phyloP scores from a whole-genome alignment of 64 coral and sea anemone genomes.

The Pocillopora verrucosa region DNA sequence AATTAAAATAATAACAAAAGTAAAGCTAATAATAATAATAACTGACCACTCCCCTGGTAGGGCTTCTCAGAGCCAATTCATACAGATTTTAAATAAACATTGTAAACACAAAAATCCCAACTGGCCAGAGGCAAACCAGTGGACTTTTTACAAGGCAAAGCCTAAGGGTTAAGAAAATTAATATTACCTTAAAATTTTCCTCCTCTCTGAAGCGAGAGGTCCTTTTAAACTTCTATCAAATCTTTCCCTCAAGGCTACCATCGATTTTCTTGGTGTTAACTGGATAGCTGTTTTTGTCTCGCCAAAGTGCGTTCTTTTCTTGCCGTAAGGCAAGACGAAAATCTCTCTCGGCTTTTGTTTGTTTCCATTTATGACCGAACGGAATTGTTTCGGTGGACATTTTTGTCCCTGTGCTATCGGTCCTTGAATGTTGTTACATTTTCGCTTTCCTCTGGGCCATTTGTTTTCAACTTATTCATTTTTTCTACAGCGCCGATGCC shows the following conservation, averaged over 20 bases:
- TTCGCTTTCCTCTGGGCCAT: background rate
- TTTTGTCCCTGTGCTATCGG: background rate
- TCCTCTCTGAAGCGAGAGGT: no score
- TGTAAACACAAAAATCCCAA: no score
- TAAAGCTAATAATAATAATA: no score
- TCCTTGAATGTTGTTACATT: background rate
- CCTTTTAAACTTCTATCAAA: no score
- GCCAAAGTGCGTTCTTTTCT: background rate
- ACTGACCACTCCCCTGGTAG: no score
- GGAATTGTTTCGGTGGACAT: background rate
- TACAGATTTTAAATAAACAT: no score
- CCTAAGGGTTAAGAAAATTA: no score
- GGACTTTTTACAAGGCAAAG: no score
- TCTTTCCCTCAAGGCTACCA: background rate
- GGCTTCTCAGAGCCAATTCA: no score
- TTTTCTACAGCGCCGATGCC: background rate
- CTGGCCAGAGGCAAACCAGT: no score
- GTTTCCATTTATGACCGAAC: background rate
- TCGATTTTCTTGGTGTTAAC: background rate
- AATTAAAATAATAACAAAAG: no score
- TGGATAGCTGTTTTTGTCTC: background rate
- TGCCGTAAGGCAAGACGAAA: background rate
- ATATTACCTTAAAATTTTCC: background rate
- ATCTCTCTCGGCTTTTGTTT: background rate
- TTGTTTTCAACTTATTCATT: background rate